phyloP scores from a whole-genome alignment of 2,888 invertebrate species.

The Drosophila kanekoi region DNA sequence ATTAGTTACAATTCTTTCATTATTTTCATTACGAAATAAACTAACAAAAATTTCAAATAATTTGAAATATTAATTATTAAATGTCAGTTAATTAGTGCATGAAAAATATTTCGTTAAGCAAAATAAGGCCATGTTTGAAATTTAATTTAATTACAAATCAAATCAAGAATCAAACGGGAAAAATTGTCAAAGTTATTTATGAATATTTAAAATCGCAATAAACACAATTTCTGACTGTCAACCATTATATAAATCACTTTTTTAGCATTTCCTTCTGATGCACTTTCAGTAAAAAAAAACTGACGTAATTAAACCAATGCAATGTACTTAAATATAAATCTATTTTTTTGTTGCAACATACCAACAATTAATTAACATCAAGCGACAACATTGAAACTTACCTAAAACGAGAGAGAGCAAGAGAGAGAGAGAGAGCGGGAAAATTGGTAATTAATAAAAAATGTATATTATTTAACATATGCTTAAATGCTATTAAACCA shows the following conservation, averaged over 20 bases:
- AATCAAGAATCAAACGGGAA: neutral
- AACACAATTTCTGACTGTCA: too few relatives aligned
- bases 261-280: too few relatives aligned
- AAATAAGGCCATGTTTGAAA: neutral
- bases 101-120: too few relatives aligned
- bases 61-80: too few relatives aligned
- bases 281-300: neutral
- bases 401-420: too few relatives aligned
- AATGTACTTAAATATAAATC: conserved; percentile 11
- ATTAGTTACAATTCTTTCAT: too few relatives aligned
- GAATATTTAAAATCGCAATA: too few relatives aligned
- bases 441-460: conserved; percentile 21
- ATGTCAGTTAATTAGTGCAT: too few relatives aligned
- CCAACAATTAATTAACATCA: conserved; percentile 48
- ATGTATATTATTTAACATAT: conserved; percentile 13
- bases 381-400: conserved; percentile 46
- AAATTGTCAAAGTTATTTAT: neutral
- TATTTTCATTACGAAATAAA: too few relatives aligned
- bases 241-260: too few relatives aligned
- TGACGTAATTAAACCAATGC: conserved; percentile 1
- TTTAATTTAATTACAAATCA: neutral
- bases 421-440: conserved; percentile 43
- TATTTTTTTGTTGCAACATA: conserved; percentile 44
- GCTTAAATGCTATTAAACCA: conserved; percentile 12
- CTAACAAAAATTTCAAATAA: too few relatives aligned